Evolutionary conservation across 2,113 vertebrate genomes (phyloP).

Genomic region (Nanorana parkeri): DNA sequence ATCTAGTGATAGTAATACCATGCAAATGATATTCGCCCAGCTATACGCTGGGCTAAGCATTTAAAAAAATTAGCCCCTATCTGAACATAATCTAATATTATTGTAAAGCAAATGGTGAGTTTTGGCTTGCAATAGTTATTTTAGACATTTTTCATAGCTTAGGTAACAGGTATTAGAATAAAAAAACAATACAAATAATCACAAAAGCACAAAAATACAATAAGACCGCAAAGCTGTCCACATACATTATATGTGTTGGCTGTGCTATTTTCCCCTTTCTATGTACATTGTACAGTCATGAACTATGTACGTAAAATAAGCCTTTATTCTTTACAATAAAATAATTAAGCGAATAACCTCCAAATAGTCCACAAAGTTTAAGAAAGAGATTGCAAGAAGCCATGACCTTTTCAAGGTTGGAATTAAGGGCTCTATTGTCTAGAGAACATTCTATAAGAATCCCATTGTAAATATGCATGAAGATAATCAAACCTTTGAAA

Average conservation of each 20-base stretch:
- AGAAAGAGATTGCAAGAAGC: constrained; percentile 13
- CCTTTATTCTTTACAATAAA: neutral
- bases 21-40: no score
- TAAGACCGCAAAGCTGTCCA: neutral
- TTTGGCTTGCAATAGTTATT: no score
- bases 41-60: no score
- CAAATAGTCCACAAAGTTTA: neutral
- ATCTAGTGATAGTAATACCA: no score
- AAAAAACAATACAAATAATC: no score
- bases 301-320: neutral
- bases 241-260: neutral
- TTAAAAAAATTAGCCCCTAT: no score
- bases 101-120: no score
- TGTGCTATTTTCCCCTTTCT: neutral
- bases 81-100: no score
- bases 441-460: constrained; percentile 6
- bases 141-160: no score
- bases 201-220: no score
- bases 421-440: constrained; percentile 34
- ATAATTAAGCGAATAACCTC: constrained; percentile 15
- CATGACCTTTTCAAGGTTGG: constrained; percentile 36
- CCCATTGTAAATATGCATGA: constrained; percentile 4
- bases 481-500: constrained; percentile 10
- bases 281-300: neutral
- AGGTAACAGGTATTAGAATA: no score